Evolutionary conservation across 1,140 invertebrate species (phyloP), one percentile per base, ranked within the genome.

Genomic region (Drosophila bifasciata): DNA sequence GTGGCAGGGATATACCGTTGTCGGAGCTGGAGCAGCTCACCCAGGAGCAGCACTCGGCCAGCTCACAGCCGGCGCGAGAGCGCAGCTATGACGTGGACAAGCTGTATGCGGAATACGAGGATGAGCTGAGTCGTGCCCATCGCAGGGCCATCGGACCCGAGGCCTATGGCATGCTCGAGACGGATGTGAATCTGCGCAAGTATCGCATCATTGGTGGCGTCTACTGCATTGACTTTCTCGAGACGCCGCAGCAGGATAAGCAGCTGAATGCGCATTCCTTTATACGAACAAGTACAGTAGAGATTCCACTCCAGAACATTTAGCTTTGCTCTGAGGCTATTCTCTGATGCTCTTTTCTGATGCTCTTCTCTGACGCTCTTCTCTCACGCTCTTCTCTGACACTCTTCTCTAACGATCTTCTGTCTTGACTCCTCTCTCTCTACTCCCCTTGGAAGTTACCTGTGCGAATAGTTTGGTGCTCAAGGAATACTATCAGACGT

Each of bases 401-500:
- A n/a, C n/a, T n/a, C n/a, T n/a, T n/a, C n/a, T n/a, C n/a, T n/a
- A n/a, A n/a, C n/a, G n/a, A n/a, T n/a, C n/a, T n/a, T n/a, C n/a
- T n/a, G n/a, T n/a, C n/a, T n/a, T n/a, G n/a, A n/a, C n/a, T n/a
- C n/a, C n/a, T n/a, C 8, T 5, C 32, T 25, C 5, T 5, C 7
- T 3, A 3, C 3, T 13, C 11, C 32, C 32, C 40, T 1, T 90
- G 96, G 95, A 90, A 96, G 96, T 96, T 50, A 92, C 94, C 61
- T 86, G 94, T 7, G 95, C 95, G 0, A 95, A 95, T 76, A 91
- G 92, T 32, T 91, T 96, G n/a, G 91, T 93, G 67, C 93, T 93
- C 2, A 94, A 96, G 57, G 92, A 93, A 9, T 97, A 96, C 90
- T 93, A 92, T 28, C 94, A 95, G 11, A 93, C 94, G 4, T 97